Evolutionary conservation across 30 jellyfish, hydroid and myxozoan species (phyloP), one percentile per base, ranked within the genome.

Genomic region (Hydractinia echinata): DNA sequence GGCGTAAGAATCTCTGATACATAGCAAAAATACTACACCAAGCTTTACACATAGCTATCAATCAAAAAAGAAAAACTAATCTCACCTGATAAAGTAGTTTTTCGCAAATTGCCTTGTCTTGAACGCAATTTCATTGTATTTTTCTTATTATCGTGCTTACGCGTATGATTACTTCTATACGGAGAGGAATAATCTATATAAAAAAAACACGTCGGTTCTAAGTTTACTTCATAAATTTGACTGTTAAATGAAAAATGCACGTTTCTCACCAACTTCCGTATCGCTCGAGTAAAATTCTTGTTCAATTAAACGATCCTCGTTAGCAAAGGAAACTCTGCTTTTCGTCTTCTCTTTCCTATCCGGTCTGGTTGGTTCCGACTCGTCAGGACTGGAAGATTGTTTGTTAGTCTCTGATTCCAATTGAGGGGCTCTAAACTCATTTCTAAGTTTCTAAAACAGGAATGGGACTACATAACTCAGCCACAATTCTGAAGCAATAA

Each of bases 261-360:
- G 39, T 20, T 8, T 71, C 55, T 19, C 51, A 71, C 81, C 81
- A 20, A 71, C 51, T 52, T 71, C 81, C 1, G 81, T 71, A 50
- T 71, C 81, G 5, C 81, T 71, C 4, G 81, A 71, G 51, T 50
- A 71, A 15, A 64, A 64, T 64, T 64, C 81, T 8, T 3, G 81
- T 9, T 71, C 55, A 11, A 58, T 11, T 18, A 18, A 58, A 14
- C 51, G 39, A 19, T 6, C 55, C 5, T 71, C 81, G 51, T 15
- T 20, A 71, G 67, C 81, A 71, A 71, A 71, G 8, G 81, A 71
- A 15, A 71, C 81, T 8, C 4, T 71, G 15, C 66, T 19, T 52
- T 11, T 71, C 60, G 18, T 58, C 30, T 9, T 19, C 8, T 71
- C 67, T 7, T 13, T 13, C 1, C 15, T 58, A 8, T 50, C 81